A percentile compares a stretch with the other conserved stretches of the same genome.
These are phyloP conservation scores for Brachionus manjavacas DNA, from an alignment of 1,140 invertebrate genomes.

Conservation along the genomic window DNA sequence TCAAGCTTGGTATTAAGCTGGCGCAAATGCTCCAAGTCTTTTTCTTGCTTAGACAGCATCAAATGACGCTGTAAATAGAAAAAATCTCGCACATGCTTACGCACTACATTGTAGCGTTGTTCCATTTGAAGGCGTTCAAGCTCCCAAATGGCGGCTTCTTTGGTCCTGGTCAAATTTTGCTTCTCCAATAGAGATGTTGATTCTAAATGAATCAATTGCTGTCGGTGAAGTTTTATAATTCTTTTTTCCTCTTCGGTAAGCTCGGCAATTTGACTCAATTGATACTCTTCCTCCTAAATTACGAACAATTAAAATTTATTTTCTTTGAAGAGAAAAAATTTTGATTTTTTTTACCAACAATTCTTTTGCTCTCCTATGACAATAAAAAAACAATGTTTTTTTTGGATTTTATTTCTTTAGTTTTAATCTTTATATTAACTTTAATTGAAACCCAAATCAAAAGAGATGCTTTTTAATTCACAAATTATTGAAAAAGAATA, in stretches of 20 bases:
- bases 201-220: constrained; percentile 31
- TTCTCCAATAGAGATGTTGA: constrained; percentile 22
- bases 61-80: constrained; percentile 38
- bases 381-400: no score
- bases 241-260: constrained; percentile 36
- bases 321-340: no score
- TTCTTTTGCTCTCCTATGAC: no score
- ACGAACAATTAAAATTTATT: not conserved
- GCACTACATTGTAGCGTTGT: constrained; percentile 38
- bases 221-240: constrained; percentile 25
- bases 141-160: constrained; percentile 39
- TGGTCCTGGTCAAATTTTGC: constrained; percentile 26
- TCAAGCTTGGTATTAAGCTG: constrained; percentile 35
- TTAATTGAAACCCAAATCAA: no score
- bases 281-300: constrained; percentile 35
- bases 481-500: no score
- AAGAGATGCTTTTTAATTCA: no score
- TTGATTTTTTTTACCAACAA: no score
- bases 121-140: constrained; percentile 42
- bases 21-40: constrained; percentile 38
- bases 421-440: no score
- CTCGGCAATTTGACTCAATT: constrained; percentile 18
- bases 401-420: no score
- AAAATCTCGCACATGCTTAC: constrained; percentile 38
- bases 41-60: constrained; percentile 38